phyloP scores from a whole-genome alignment of 1,140 invertebrate genomes.

The Procambarus clarkii region DNA sequence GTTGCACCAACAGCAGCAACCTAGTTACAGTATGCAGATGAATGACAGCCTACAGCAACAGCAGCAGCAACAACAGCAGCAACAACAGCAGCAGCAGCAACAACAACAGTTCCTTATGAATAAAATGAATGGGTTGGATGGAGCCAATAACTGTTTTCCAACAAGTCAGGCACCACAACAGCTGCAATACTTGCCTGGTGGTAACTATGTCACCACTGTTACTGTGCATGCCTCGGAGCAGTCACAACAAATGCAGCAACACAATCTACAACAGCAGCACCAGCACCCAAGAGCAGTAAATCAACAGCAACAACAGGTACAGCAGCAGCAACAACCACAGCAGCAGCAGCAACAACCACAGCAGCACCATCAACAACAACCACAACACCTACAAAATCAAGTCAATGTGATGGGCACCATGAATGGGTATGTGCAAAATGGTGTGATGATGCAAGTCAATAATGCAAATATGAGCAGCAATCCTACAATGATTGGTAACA shows the following conservation, averaged over 20 bases:
- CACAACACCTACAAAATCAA: slow-evolving; percentile 43
- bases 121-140: slow-evolving; percentile 63
- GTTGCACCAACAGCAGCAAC: slow-evolving; percentile 48
- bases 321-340: slow-evolving; percentile 23
- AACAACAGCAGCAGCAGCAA: slow-evolving; percentile 45
- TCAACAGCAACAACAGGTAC: slow-evolving; percentile 20
- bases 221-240: slow-evolving; percentile 63
- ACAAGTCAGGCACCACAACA: slow-evolving; percentile 55
- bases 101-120: slow-evolving; percentile 64
- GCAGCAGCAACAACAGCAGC: slow-evolving; percentile 47
- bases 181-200: slow-evolving; percentile 61
- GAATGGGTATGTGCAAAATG: slow-evolving; percentile 63
- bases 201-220: slow-evolving; percentile 61
- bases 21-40: slow-evolving; percentile 54
- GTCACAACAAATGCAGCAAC: slow-evolving; percentile 45
- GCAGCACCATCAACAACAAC: slow-evolving; percentile 36
- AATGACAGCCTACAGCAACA: slow-evolving; percentile 49
- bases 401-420: slow-evolving; percentile 52
- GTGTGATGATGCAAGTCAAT: slow-evolving; percentile 65
- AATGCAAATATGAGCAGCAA: slow-evolving; percentile 38
- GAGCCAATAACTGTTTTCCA: slow-evolving; percentile 53
- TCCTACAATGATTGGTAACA: slow-evolving; percentile 25
- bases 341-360: slow-evolving; percentile 40
- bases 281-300: slow-evolving; percentile 2
- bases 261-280: slow-evolving; percentile 39